phyloP scores from a whole-genome alignment of 92 coral and sea anemone genomes.

The Heliopora coerulea region DNA sequence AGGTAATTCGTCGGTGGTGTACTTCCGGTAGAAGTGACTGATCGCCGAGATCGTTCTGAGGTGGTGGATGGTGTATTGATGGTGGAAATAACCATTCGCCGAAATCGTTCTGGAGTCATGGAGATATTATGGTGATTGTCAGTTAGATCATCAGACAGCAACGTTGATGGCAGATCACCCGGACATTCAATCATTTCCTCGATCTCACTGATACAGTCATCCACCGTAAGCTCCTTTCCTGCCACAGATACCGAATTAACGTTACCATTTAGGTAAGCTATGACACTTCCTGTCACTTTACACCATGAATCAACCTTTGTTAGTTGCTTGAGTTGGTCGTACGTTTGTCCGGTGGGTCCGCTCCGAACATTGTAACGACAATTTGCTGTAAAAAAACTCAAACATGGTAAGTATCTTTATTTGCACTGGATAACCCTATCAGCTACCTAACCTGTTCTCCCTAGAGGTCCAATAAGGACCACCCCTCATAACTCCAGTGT shows the following conservation, averaged over 20 bases:
- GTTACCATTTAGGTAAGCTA: not conserved
- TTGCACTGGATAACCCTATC: too few relatives aligned
- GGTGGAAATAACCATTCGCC: not conserved
- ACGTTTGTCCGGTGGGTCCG: not conserved
- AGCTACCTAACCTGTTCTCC: too few relatives aligned
- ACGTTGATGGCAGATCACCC: not conserved
- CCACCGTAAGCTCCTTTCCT: conserved; percentile 3
- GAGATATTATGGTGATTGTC: too few relatives aligned
- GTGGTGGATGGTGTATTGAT: not conserved
- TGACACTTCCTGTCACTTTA: not conserved
- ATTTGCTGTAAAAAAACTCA: not conserved
- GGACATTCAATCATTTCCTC: not conserved
- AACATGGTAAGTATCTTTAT: too few relatives aligned
- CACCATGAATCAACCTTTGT: not conserved
- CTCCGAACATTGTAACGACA: not conserved
- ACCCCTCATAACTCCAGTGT: too few relatives aligned
- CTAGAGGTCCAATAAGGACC: too few relatives aligned
- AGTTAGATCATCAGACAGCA: not conserved
- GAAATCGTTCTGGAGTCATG: too few relatives aligned
- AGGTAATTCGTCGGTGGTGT: not conserved
- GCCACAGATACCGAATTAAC: not conserved
- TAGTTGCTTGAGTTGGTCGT: not conserved
- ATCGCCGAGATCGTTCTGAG: not conserved
- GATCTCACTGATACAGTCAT: not conserved
- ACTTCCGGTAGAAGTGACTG: not conserved